Conservation (phyloP, 2,888 invertebrate species). For the Adelognathus sp. region DNA sequence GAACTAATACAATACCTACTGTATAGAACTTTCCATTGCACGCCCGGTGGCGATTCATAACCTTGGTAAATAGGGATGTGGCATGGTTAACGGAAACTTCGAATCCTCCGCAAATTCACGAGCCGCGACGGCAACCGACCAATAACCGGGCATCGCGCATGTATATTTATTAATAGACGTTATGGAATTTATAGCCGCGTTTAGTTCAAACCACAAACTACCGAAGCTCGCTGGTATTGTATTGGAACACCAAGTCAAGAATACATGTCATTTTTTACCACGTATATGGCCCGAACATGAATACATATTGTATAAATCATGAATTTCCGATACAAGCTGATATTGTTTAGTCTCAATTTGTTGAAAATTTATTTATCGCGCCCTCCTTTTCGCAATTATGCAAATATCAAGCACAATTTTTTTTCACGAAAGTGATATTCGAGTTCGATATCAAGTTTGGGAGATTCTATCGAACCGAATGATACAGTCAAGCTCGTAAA, state of each 20-base stretch:
- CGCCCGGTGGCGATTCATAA: slow-evolving; percentile 43
- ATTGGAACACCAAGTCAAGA: slow-evolving; percentile 27
- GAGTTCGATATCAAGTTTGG: too few species aligned
- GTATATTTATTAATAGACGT: background rate
- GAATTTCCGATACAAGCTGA: too few species aligned
- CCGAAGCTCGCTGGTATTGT: slow-evolving; percentile 26
- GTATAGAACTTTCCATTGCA: slow-evolving; percentile 48
- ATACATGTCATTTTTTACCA: slow-evolving; percentile 30
- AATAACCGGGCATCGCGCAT: background rate
- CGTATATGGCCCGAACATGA: background rate
- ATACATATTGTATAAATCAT: background rate
- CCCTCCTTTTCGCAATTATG: background rate
- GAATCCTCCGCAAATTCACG: slow-evolving; percentile 33
- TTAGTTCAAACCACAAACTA: slow-evolving; percentile 40
- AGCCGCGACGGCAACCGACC: slow-evolving; percentile 30
- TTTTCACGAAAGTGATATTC: too few species aligned
- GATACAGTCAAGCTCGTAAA: slow-evolving; percentile 6
- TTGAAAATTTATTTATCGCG: background rate
- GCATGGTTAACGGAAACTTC: slow-evolving; percentile 23
- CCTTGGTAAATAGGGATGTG: slow-evolving; percentile 36
- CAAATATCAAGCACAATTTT: too few species aligned
- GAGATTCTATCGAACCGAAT: background rate
- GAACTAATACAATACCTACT: slow-evolving; percentile 29
- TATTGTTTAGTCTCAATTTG: background rate
- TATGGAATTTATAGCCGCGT: slow-evolving; percentile 54